A percentile compares a stretch with the other conserved stretches of the same genome.
These are phyloP conservation scores for Lutraria lutraria DNA, from an alignment of 2,888 invertebrate genomes.

Conservation along the genomic window DNA sequence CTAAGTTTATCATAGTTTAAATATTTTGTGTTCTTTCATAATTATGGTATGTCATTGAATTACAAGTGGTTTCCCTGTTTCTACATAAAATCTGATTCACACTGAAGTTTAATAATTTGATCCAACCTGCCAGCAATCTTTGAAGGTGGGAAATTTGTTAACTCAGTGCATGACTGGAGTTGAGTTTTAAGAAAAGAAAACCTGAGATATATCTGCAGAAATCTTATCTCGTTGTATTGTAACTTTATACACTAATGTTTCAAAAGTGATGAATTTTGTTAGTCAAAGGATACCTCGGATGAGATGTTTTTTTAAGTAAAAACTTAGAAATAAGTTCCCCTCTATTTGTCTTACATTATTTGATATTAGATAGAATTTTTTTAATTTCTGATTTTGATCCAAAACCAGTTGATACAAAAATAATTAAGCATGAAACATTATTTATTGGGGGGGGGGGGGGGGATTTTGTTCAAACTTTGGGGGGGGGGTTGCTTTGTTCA, in stretches of 20 bases:
- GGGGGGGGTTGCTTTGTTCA: too few species aligned
- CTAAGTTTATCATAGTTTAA: background rate
- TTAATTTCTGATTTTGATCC: background rate
- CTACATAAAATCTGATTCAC: background rate
- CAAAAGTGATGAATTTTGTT: slow-evolving; percentile 10
- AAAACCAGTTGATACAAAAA: background rate
- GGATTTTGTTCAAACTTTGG: too few species aligned
- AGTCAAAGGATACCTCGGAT: background rate
- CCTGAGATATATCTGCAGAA: background rate
- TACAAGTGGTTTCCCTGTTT: background rate
- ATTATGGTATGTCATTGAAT: background rate
- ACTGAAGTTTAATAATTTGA: background rate
- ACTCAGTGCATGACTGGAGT: background rate
- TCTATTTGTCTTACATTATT: background rate
- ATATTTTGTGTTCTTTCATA: background rate
- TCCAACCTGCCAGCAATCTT: background rate
- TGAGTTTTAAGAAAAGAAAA: background rate
- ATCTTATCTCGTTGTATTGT: background rate
- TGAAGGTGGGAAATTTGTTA: background rate
- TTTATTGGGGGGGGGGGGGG: too few species aligned
- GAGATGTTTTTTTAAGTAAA: background rate
- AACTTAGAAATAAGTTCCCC: background rate
- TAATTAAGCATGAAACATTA: too few species aligned
- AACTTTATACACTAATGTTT: background rate
- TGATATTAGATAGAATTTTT: background rate